Conservation (phyloP, 2,888 invertebrate species). For the Sphaerophoria rueppellii region DNA sequence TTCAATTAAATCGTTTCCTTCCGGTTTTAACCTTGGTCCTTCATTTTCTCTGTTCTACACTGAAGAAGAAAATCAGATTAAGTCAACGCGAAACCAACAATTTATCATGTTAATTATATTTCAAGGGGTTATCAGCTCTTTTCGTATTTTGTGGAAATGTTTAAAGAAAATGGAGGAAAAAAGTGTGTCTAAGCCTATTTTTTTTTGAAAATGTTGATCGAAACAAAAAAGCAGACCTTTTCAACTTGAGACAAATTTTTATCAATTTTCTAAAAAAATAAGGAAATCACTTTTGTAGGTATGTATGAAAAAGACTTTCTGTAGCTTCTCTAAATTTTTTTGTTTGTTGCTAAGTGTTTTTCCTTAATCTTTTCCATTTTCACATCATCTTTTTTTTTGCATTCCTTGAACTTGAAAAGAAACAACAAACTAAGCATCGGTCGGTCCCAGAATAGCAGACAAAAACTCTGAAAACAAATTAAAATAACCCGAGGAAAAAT, state of each 20-base stretch:
- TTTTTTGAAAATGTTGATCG: no score
- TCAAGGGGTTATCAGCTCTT: neutral
- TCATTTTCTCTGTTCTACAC: neutral
- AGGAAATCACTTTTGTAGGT: no score
- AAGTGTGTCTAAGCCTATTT: no score
- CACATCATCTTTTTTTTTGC: neutral
- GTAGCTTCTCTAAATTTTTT: no score
- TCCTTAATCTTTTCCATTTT: slow-evolving; percentile 10
- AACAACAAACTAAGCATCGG: neutral
- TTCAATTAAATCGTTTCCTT: slow-evolving; percentile 65
- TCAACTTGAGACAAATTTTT: no score
- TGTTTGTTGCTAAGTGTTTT: neutral
- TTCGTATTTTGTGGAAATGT: neutral
- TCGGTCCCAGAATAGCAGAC: slow-evolving; percentile 17
- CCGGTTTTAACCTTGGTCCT: slow-evolving; percentile 21
- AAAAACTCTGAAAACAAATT: slow-evolving; percentile 3
- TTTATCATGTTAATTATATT: neutral
- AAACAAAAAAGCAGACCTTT: no score
- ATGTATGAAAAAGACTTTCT: no score
- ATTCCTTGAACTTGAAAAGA: neutral
- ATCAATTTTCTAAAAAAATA: no score
- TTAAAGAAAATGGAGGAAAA: no score
- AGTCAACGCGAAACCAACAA: neutral
- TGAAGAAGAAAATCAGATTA: neutral
- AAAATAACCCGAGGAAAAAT: slow-evolving; percentile 15